Evolutionary conservation across 2,113 vertebrate genomes (phyloP).

Genomic region (Empidonax traillii): DNA sequence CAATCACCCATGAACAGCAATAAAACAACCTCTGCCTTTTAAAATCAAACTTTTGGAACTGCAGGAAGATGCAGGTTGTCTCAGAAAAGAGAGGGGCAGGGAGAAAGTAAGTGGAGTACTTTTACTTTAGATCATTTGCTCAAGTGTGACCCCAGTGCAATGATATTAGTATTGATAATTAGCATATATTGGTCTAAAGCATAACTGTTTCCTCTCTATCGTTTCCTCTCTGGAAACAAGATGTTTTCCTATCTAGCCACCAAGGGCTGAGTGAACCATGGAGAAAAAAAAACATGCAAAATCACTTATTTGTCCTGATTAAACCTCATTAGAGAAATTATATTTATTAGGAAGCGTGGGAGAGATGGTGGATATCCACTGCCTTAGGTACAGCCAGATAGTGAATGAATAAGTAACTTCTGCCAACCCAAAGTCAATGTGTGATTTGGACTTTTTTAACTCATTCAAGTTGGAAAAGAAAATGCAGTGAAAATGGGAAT

Average conservation of each 20-base stretch:
- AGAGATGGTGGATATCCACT: background rate
- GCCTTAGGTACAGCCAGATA: background rate
- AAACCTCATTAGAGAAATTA: background rate
- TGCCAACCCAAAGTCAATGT: background rate
- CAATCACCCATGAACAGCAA: background rate
- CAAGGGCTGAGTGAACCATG: background rate
- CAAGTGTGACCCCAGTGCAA: background rate
- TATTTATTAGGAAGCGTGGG: background rate
- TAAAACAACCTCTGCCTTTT: background rate
- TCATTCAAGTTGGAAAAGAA: background rate
- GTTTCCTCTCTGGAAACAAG: background rate
- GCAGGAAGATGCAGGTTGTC: background rate
- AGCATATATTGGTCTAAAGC: background rate
- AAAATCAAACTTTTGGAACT: background rate
- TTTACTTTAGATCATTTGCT: background rate
- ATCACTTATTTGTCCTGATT: background rate
- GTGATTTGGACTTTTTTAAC: background rate
- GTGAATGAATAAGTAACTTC: background rate
- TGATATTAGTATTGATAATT: no score
- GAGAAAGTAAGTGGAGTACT: background rate
- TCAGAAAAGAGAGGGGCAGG: fast-evolving
- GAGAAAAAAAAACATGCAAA: background rate
- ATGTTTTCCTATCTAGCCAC: background rate
- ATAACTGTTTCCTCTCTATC: background rate
- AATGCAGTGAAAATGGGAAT: background rate